Base-by-base conservation (phyloP, 2,888 invertebrate genomes). In the Boloria selene region DNA sequence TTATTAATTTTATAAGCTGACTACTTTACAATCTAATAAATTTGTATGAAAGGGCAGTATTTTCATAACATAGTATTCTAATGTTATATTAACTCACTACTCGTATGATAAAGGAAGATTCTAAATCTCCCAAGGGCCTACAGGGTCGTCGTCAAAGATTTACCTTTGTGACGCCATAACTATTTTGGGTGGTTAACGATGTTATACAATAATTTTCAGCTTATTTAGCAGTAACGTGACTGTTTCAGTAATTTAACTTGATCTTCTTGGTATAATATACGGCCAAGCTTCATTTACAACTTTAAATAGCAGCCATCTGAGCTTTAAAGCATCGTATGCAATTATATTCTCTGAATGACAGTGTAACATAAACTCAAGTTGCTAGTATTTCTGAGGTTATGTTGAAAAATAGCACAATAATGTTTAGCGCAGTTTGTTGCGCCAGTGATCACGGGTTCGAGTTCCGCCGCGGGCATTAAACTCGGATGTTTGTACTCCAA, bases 131-230 rank as follows among this genome's bases (percentile, higher is more conserved):
- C 26, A 44, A 13, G 45, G 44, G 42, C 51, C 44, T 26, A 51
- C 44, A 58, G 56, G 64, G 64, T 51, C 56, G 22, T 22, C 22
- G 22, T 22, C 22, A 22, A 51, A 50, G 51, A 51, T 45, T 14
- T 22, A 44, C 51, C 64, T 51, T 56, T 58, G 56, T 51, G 18
- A 56, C 56, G 22, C 56, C 56, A 58, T 58, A 60, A 50, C 49
- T 60, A 51, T 51, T 44, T 42, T 50, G 45, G 42, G 42, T 26
- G 50, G 31, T 31, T 63, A 56, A 49, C 26, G 61, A 45, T 45
- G 47, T 45, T 61, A 26, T 56, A 42, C 22, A 55, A 50, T 63
- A 51, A 56, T 56, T 63, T 26, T 50, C 50, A 45, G 50, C 22
- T 58, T 58, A 58, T 56, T 18, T 56, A n/a, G 44, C 44, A 45